Evolutionary conservation across 2,888 invertebrate species (phyloP), one percentile per base, ranked within the genome.

Genomic region (Drosophila dives): DNA sequence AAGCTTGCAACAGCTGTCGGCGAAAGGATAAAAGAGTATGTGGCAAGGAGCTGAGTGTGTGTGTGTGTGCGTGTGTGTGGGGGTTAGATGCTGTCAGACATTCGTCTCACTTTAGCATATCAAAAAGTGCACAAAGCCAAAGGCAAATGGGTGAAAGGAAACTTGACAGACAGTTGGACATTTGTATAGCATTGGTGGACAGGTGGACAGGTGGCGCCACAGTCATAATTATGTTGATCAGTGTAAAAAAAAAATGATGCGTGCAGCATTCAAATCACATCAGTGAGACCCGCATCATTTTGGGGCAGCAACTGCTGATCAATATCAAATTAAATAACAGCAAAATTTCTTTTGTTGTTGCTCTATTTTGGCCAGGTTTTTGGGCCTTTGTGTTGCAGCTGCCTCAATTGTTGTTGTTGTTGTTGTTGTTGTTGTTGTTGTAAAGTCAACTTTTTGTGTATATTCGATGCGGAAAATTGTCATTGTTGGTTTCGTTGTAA

Each of bases 401-500:
- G 51, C 38, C 10, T n/a, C 23, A 4, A 7, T 33, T 42, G 23
- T 40, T 51, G 45, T 4, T 48, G 26, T 33, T 42, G 15, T 33
- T 42, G 23, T 40, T 51, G 45, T 4, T 48, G 26, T 33, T 42
- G 20, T 55, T 70, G 62, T 60, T 74, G 59, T 67, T 77, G 72
- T 61, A 51, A 80, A 77, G 70, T 60, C 79, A 70, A 66, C 70
- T 62, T 72, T 75, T 77, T 84, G 74, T 48, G 84, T 77, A 71
- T 83, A 80, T 85, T 78, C 69, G 83, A 89, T 83, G 89, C 80
- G 89, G 76, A 87, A 87, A 87, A 87, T 89, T 89, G 87, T 83
- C 85, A 89, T 89, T 87, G 89, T 86, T 84, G 89, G 81, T 67
- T 81, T 80, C 80, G 81, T 86, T 87, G 87, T 87, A 89, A 87